Evolutionary conservation across 2,113 vertebrate genomes (phyloP), one percentile per base, ranked within the genome.

Genomic region (Tamias sibiricus): DNA sequence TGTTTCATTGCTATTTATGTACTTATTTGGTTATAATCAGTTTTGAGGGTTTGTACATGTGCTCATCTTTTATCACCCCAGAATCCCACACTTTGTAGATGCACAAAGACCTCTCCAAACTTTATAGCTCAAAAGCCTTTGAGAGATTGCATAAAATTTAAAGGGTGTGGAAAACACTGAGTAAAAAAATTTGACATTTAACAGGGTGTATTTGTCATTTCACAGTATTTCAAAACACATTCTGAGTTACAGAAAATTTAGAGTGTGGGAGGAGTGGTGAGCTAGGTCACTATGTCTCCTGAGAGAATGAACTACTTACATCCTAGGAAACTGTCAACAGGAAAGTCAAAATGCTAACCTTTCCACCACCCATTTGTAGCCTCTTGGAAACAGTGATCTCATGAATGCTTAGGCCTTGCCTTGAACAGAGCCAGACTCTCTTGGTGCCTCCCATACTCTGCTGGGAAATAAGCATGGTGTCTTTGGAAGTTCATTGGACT

Each of bases 171-270:
- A 71, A 95, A 82, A 90, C 13, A 47, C n/a, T 22, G 49, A 72
- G 52, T 44, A 3, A 66, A 83, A 83, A 80, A 49, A 8, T 30
- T 16, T 81, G 52, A 40, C 94, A 59, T 93, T 54, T 89, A 75
- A 57, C n/a, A 95, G 92, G 75, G 54, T 49, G 52, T 94, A 77
- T 72, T 74, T 2, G 0, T 96, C 92, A 96, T 95, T 97, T 95
- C 91, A 62, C 87, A 96, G 26, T 77, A 85, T 95, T 94, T 95
- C 42, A 66, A 54, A 95, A 95, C 93, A 97, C 47, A 64, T 16
- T 66, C 91, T 77, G 72, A 74, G 62, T 52, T 80, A 76, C 75
- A 87, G 94, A 84, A 71, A 80, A 64, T 71, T 72, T 28, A 59
- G 76, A 64, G 71, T 68, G 74, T 96, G 92, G 94, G 87, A 89